These are phyloP conservation scores for Coptotermes formosanus DNA, from an alignment of 1,140 invertebrate species.

Conservation along the genomic window DNA sequence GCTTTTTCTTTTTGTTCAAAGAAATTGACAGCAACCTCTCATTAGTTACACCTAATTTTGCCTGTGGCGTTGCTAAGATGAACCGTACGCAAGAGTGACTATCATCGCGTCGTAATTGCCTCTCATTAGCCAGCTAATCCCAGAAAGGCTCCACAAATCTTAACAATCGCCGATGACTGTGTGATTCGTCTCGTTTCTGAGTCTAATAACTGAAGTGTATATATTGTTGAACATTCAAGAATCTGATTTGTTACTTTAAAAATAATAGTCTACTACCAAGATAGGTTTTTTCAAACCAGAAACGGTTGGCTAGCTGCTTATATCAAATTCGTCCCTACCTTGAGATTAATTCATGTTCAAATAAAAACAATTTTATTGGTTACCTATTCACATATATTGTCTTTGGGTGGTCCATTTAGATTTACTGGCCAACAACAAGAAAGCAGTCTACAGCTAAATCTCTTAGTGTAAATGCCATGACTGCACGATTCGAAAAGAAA, in stretches of 20 bases:
- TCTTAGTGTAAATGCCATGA: background rate
- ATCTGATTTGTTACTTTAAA: background rate
- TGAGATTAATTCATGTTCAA: background rate
- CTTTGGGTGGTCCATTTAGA: slow-evolving; percentile 14
- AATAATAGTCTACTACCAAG: background rate
- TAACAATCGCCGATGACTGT: background rate
- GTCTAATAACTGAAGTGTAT: background rate
- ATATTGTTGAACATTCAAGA: background rate
- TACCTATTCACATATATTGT: background rate
- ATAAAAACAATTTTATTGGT: background rate
- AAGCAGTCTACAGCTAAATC: background rate
- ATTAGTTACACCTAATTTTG: background rate
- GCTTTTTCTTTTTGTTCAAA: background rate
- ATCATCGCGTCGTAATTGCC: background rate
- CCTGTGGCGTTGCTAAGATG: background rate
- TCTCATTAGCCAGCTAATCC: background rate
- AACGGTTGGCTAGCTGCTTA: background rate
- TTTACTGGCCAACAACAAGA: background rate
- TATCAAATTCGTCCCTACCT: background rate
- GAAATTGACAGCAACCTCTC: background rate
- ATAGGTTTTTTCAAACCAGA: background rate
- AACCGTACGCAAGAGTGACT: background rate
- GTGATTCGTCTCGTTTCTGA: background rate
- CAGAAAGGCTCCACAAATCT: background rate
- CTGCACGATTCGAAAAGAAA: background rate